Conservation (phyloP, 2,113 vertebrate genomes). For the Melanerpes formicivorus region DNA sequence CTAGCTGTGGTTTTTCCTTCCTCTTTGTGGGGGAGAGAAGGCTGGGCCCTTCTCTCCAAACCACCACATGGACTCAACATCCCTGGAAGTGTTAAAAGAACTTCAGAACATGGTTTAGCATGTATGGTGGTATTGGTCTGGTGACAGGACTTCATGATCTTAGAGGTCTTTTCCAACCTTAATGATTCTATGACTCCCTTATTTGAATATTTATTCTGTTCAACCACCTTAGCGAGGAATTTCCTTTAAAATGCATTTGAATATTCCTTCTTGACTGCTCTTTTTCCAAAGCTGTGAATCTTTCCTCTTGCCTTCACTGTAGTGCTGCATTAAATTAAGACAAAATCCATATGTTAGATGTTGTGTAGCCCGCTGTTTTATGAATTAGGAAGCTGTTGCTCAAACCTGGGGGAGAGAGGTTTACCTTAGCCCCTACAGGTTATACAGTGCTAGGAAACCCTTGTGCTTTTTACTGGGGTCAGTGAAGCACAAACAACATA, state of each 20-base stretch:
- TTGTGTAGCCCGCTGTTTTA: not conserved
- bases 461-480: not conserved
- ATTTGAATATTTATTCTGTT: not conserved
- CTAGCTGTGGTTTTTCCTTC: no score
- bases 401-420: not conserved
- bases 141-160: no score
- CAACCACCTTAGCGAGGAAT: not conserved
- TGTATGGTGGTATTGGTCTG: no score
- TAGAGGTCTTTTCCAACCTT: no score
- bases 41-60: no score
- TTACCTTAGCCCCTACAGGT: not conserved
- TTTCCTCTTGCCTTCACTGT: not conserved
- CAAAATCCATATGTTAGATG: not conserved
- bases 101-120: no score
- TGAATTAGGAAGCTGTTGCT: not conserved
- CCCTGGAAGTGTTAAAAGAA: no score
- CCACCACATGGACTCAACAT: no score
- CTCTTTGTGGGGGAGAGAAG: no score
- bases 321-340: not conserved
- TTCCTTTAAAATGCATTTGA: not conserved
- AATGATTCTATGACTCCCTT: not conserved
- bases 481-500: not conserved
- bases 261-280: not conserved
- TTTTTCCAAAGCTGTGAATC: not conserved
- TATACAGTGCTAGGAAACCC: not conserved